A percentile compares a stretch with the other conserved stretches of the same genome.
phyloP scores from a whole-genome alignment of 2,797 vertebrate species.

The Rhyacichthys aspro region DNA sequence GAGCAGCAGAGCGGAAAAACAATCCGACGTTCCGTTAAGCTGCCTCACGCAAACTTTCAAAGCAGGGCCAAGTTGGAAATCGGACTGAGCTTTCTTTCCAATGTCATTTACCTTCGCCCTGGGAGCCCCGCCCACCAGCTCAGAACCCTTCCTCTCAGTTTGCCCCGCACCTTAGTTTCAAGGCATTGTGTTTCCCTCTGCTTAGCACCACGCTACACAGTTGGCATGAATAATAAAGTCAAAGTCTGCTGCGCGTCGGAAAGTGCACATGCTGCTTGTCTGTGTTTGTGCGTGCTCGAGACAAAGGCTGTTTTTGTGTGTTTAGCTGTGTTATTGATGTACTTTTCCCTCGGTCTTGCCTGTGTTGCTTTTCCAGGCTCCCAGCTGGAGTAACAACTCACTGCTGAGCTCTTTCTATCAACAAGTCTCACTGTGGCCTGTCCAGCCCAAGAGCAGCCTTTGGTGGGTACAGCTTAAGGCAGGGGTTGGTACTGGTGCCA shows the following conservation, averaged over 20 bases:
- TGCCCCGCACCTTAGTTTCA: background rate
- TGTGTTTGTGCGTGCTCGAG: conserved; percentile 19
- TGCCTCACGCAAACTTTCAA: conserved; percentile 87
- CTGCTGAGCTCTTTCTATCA: conserved; percentile 53
- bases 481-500: too few species aligned
- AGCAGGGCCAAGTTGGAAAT: conserved; percentile 77
- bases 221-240: conserved; percentile 4
- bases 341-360: conserved; percentile 59
- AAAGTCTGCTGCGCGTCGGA: conserved; percentile 1
- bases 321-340: conserved; percentile 73
- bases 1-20: conserved; percentile 93
- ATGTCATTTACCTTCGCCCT: conserved; percentile 58
- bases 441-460: conserved; percentile 24
- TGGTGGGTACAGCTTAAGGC: background rate
- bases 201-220: background rate
- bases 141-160: conserved; percentile 16
- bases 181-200: conserved; percentile 15
- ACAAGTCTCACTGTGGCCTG: conserved; percentile 40
- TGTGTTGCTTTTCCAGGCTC: conserved; percentile 70
- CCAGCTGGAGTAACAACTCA: conserved; percentile 73
- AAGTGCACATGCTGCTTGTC: conserved; percentile 6
- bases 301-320: conserved; percentile 63
- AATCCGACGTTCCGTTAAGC: conserved; percentile 84
- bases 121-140: conserved; percentile 13
- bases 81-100: conserved; percentile 56